Base-by-base conservation (phyloP, 2,888 invertebrate genomes). In the Biston betularia region DNA sequence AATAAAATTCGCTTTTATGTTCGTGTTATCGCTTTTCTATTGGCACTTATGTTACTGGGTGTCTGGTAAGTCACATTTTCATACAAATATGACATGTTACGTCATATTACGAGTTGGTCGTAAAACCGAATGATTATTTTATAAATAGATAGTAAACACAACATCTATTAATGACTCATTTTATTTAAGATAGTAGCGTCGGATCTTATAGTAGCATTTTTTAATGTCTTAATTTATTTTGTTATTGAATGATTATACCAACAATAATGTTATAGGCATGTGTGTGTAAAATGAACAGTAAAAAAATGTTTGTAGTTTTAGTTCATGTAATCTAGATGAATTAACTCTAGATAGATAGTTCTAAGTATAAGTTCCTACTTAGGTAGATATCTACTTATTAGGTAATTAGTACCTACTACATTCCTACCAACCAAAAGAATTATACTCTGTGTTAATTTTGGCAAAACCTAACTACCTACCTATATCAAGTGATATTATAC, bases 1-100 rank as follows among this genome's bases (percentile, higher is more conserved):
- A 82, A 91, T 93, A 92, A 93, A 92, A 90, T 85, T 83, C 78
- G 79, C 83, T 88, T 90, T 92, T 92, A 93, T 86, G 92, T 83
- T 76, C 83, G 72, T 83, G 83, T 91, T 93, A 92, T 90, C 84
- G 85, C 86, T 80, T 82, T 86, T 89, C 91, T 92, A 92, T 91
- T 88, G 90, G 83, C 84, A 85, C 80, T 89, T 88, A 88, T 84
- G 87, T 82, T 86, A 82, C 83, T 83, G 57, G 64, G 67, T 75
- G 73, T 68, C 59, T 68, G 55, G 55, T 63, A 61, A 63, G 67
- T 71, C 70, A 73, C 69, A 71, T 84, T 86, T 86, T 87, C 81
- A 81, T 85, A 83, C 74, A 77, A 76, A 82, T 75, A 77, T 81
- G 79, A 79, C 74, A 75, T 73, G 75, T 83, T 86, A 82, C 74